Conservation (phyloP, 2,797 vertebrate genomes). For the Perodicticus potto region DNA sequence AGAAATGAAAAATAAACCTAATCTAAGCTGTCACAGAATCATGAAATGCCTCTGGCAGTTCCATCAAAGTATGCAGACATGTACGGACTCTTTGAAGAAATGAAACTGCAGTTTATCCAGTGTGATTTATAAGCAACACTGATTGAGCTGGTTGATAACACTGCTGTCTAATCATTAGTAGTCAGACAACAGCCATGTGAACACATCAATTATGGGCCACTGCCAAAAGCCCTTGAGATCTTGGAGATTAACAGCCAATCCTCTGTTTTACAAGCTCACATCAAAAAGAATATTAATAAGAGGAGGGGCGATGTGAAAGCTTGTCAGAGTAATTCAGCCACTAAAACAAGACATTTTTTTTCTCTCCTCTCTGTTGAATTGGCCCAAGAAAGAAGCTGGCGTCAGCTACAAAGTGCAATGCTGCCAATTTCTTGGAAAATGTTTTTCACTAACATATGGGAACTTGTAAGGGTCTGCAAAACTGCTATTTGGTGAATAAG, state of each 20-base stretch:
- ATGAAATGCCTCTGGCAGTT: conserved; percentile 85
- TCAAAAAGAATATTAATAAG: conserved; percentile 93
- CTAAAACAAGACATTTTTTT: conserved; percentile 86
- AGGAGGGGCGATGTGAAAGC: conserved; percentile 89
- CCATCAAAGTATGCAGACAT: conserved; percentile 84
- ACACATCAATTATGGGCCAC: conserved; percentile 91
- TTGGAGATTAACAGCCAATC: conserved; percentile 91
- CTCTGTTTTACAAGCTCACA: conserved; percentile 92
- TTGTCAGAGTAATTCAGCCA: conserved; percentile 88
- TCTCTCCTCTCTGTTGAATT: conserved; percentile 83
- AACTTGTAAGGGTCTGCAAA: conserved; percentile 86
- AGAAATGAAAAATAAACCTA: conserved; percentile 86
- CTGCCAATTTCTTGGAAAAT: conserved; percentile 88
- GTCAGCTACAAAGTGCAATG: conserved; percentile 82
- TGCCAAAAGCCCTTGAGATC: conserved; percentile 92
- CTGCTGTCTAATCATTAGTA: conserved; percentile 91
- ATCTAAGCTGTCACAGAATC: conserved; percentile 85
- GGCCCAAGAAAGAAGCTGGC: conserved; percentile 88
- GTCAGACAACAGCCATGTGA: conserved; percentile 91
- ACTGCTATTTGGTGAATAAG: conserved; percentile 84
- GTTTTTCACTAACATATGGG: conserved; percentile 88
- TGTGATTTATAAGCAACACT: conserved; percentile 90
- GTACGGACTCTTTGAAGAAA: conserved; percentile 87
- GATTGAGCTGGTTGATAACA: conserved; percentile 91
- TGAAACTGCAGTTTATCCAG: conserved; percentile 89